Evolutionary conservation across 1,140 invertebrate species (phyloP), one percentile per base, ranked within the genome.

Genomic region (Ganaspis sp.): DNA sequence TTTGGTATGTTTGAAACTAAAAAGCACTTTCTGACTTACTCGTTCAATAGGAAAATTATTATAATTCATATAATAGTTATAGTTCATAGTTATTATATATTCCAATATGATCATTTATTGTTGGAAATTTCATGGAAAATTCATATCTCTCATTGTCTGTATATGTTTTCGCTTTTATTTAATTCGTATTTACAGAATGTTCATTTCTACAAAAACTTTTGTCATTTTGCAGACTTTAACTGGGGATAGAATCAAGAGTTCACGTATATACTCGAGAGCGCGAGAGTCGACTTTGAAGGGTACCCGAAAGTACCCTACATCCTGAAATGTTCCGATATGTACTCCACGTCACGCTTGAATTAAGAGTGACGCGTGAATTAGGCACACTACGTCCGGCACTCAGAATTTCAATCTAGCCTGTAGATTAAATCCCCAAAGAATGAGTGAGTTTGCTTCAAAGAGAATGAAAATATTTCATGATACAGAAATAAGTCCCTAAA

Each of bases 321-420:
- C 58, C 58, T 64, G 26, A 26, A 64, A 64, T 26, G 58, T 29
- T 64, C 58, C 58, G 58, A 64, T 64, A 26, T 23, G 58, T 29
- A 29, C 58, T 64, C 58, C 58, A 64, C 58, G 5, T 64, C 58
- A 64, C 58, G 58, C 58, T 64, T 64, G 58, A 64, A 64, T 64
- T 64, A 64, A 29, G 58, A 64, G 58, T 26, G 58, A 64, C 58
- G 58, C 23, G 58, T 64, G 58, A 34, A 64, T 64, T 64, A n/a
- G 58, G 21, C 29, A 64, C 58, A n/a, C 58, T 64, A 29, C 58
- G 58, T 34, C 58, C 58, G 58, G 58, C 12, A n/a, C 58, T 64
- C 12, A 64, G 15, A 49, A 49, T n/a, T 64, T 64, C 58, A 64
- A 26, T 64, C 58, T 64, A n/a, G 23, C 21, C 29, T 34, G 4